Conservation (phyloP, 2,888 invertebrate genomes). For the Andricus curvator region DNA sequence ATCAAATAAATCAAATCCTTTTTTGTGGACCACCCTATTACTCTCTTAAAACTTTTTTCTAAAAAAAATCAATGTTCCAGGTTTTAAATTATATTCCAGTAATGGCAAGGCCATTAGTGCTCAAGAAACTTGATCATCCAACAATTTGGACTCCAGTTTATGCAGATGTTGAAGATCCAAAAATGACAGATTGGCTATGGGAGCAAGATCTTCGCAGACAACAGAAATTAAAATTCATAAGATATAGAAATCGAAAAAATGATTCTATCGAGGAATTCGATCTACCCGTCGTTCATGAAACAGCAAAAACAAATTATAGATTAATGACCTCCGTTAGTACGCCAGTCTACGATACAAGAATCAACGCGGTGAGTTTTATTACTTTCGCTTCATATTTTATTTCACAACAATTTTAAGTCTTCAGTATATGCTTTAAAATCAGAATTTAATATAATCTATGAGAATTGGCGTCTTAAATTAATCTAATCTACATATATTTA, state of each 20-base stretch:
- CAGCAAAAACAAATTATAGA: conserved; percentile 80
- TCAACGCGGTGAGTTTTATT: conserved; percentile 86
- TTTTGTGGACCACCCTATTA: too few species aligned
- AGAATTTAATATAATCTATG: neutral
- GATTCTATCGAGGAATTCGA: neutral
- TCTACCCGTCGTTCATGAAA: neutral
- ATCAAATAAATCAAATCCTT: too few species aligned
- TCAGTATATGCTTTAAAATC: neutral
- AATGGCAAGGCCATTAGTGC: conserved; percentile 96
- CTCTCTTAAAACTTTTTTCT: too few species aligned
- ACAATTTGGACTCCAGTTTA: conserved; percentile 99
- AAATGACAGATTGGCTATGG: conserved; percentile 95
- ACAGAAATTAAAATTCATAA: conserved; percentile 77
- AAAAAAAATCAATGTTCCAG: conserved; percentile 51
- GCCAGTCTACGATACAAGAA: conserved; percentile 94
- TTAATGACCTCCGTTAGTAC: conserved; percentile 96
- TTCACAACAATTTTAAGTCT: neutral
- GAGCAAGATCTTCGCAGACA: conserved; percentile 89
- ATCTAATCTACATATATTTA: neutral
- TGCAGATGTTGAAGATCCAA: conserved; percentile 94
- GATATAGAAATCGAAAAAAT: neutral
- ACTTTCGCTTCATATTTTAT: neutral
- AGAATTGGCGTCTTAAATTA: neutral
- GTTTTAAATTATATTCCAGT: conserved; percentile 96
- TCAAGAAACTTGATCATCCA: conserved; percentile 90